Conservation (phyloP, 2,888 invertebrate species). For the Pinctada fucata region DNA sequence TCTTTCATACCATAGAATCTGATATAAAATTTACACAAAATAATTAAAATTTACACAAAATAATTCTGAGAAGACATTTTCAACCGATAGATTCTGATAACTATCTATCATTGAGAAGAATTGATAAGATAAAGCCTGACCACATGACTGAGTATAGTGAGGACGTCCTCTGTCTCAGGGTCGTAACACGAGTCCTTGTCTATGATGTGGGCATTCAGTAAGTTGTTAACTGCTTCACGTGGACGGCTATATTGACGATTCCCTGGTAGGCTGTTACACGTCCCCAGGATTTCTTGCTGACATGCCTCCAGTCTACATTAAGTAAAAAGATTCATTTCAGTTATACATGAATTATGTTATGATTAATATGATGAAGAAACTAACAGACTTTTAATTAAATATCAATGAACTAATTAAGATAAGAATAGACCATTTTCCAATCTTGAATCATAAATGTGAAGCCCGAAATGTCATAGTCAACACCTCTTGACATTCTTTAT, state of each 20-base stretch:
- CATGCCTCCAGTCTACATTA: conserved; percentile 65
- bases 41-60: neutral
- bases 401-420: too few relatives aligned
- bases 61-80: neutral
- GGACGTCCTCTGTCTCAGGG: conserved; percentile 70
- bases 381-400: too few relatives aligned
- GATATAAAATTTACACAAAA: too few relatives aligned
- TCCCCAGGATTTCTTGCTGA: conserved; percentile 61
- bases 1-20: too few relatives aligned
- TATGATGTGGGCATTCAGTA: conserved; percentile 66
- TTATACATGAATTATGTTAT: neutral
- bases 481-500: too few relatives aligned
- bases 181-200: conserved; percentile 74
- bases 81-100: neutral
- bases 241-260: conserved; percentile 63
- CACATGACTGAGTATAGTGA: conserved; percentile 66
- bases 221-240: conserved; percentile 66
- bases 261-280: conserved; percentile 64
- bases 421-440: too few relatives aligned
- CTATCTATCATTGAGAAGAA: neutral
- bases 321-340: neutral
- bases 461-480: too few relatives aligned
- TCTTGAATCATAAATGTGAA: too few relatives aligned
- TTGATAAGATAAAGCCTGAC: conserved; percentile 50
- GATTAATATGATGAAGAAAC: too few relatives aligned